Evolutionary conservation across 1,140 invertebrate species (phyloP).

Genomic region (Lordiphosa clarofinis): DNA sequence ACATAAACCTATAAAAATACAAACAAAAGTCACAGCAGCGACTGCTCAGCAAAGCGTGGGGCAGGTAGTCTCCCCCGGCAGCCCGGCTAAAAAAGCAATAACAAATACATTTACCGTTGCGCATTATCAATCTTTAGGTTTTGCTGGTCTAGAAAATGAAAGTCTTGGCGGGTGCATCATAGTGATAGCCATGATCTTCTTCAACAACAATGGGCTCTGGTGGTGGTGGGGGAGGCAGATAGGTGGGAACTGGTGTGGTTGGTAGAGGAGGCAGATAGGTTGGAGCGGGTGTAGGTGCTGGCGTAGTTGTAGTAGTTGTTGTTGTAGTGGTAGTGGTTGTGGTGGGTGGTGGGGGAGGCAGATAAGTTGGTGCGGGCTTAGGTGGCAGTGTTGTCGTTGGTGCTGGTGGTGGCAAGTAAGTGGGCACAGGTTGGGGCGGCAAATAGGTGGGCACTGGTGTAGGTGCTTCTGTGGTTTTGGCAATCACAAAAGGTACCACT

Average conservation of each 20-base stretch:
- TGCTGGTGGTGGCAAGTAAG: slow-evolving; percentile 1
- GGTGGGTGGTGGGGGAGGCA: slow-evolving; percentile 41
- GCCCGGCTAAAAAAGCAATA: no score
- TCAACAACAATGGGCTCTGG: slow-evolving; percentile 43
- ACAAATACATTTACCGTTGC: no score
- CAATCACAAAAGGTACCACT: slow-evolving; percentile 54
- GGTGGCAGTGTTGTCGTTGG: slow-evolving; percentile 25
- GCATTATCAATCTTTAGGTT: neutral
- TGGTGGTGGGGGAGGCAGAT: slow-evolving; percentile 17
- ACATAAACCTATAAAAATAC: slow-evolving; percentile 30
- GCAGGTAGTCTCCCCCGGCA: no score
- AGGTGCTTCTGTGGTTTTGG: slow-evolving; percentile 25
- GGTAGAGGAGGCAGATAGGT: slow-evolving; percentile 39
- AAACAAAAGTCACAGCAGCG: slow-evolving; percentile 34
- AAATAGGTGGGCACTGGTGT: slow-evolving; percentile 39
- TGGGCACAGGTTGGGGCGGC: slow-evolving; percentile 21
- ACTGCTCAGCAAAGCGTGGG: no score
- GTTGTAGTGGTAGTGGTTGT: slow-evolving; percentile 26
- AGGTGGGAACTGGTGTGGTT: slow-evolving; percentile 25
- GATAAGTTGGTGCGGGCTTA: slow-evolving; percentile 42
- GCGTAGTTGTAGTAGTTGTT: slow-evolving; percentile 27
- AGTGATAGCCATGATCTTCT: slow-evolving; percentile 61
- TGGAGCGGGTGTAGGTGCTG: slow-evolving; percentile 30
- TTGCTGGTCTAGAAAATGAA: slow-evolving; percentile 44
- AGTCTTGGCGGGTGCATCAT: slow-evolving; percentile 53